Evolutionary conservation across 2,797 vertebrate genomes (phyloP).

Genomic region (Potorous gilbertii): DNA sequence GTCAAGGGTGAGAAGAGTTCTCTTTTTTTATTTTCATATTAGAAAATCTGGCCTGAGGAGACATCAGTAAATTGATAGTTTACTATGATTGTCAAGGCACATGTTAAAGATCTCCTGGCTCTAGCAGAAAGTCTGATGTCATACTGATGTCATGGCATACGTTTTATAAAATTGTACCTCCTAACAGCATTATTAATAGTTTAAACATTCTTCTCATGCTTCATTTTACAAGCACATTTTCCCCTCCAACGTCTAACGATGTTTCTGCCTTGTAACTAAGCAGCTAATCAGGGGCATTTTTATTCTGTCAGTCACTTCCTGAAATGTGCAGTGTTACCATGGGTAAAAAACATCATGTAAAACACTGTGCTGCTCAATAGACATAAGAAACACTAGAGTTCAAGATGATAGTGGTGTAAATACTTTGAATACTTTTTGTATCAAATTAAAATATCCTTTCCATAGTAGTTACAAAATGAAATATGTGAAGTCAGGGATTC

Average conservation of each 20-base stretch:
- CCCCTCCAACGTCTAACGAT: conserved; percentile 60
- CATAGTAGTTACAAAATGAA: background rate
- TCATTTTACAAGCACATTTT: conserved; percentile 60
- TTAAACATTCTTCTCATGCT: conserved; percentile 35
- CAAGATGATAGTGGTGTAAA: background rate
- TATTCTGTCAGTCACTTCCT: conserved; percentile 76
- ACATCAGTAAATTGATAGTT: conserved; percentile 38
- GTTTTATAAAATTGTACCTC: conserved; percentile 62
- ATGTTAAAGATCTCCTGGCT: conserved; percentile 67
- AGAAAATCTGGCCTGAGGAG: conserved; percentile 7
- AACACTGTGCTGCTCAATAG: conserved; percentile 72
- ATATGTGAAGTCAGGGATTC: background rate
- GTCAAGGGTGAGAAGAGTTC: background rate
- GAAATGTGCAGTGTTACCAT: conserved; percentile 73
- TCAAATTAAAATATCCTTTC: background rate
- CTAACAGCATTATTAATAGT: conserved; percentile 60
- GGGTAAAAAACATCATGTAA: conserved; percentile 70
- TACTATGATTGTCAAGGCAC: conserved; percentile 54
- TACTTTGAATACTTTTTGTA: background rate
- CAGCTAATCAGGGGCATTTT: conserved; percentile 73
- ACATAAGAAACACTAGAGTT: conserved; percentile 49
- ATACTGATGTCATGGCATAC: conserved; percentile 57
- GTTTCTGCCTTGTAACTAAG: conserved; percentile 75
- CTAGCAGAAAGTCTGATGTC: conserved; percentile 61
- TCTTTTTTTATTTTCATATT: background rate